Evolutionary conservation across 2,888 invertebrate species (phyloP).

Genomic region (Ennomos erosarius): DNA sequence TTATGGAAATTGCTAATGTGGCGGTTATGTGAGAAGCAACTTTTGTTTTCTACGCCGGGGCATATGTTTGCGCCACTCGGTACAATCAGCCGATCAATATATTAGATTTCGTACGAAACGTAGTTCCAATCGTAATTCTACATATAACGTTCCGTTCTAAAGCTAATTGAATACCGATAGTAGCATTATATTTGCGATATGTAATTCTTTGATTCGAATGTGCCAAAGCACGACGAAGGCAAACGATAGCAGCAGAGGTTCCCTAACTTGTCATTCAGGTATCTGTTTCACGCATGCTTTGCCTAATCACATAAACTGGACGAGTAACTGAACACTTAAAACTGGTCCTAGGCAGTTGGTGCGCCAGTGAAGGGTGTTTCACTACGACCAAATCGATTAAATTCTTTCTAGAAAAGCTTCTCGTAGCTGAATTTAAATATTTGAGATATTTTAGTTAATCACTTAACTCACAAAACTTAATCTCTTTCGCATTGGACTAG

Average conservation of each 20-base stretch:
- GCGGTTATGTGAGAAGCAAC: conserved; percentile 33
- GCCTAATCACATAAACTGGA: conserved; percentile 81
- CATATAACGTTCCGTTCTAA: conserved; percentile 50
- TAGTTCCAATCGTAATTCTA: conserved; percentile 31
- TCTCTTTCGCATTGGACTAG: conserved; percentile 84
- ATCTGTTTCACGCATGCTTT: conserved; percentile 79
- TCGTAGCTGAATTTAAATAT: conserved; percentile 61
- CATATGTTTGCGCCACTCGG: background rate
- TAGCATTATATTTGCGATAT: conserved; percentile 60
- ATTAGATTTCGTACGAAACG: conserved; percentile 35
- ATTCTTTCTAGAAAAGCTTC: conserved; percentile 65
- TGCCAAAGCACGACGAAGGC: conserved; percentile 48
- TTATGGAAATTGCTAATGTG: conserved; percentile 42
- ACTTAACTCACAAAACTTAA: conserved; percentile 78
- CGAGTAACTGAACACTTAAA: conserved; percentile 81
- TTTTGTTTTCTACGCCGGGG: conserved; percentile 10
- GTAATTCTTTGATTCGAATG: conserved; percentile 57
- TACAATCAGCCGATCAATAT: conserved; percentile 35
- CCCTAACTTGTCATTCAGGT: conserved; percentile 65
- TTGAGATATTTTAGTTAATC: conserved; percentile 60
- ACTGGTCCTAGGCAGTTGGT: conserved; percentile 72
- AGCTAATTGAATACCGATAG: conserved; percentile 56
- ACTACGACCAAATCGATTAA: conserved; percentile 60
- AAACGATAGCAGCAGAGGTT: conserved; percentile 33
- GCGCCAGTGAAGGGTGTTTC: conserved; percentile 57